Base-by-base conservation (phyloP, 2,113 vertebrate species). In the Pontoporia blainvillei region DNA sequence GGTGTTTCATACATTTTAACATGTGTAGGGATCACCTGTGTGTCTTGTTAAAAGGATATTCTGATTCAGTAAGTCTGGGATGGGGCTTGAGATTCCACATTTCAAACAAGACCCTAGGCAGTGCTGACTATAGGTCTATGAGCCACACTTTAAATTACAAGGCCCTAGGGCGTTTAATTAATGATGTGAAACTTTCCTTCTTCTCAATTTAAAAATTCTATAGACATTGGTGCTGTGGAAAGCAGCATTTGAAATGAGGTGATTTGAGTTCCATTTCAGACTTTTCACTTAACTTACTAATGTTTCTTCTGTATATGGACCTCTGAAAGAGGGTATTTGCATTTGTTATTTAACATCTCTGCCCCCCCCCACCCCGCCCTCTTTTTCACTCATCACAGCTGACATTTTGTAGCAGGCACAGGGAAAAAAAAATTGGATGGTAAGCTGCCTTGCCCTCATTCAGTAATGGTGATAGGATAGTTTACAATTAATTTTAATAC, bases 311-410 rank as follows among this genome's bases (percentile, higher is more conserved):
- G 29, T 44, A 54, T 67, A 5, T 23, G 7, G 17, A 21, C 13
- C 52, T 84, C 54, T 46, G 27, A 62, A 91, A 39, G 44, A 64
- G 9, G 0, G 8, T 59, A 36, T 86, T 79, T 69, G 6, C 8
- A 36, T 61, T 86, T 83, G n/a, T n/a, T 79, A 62, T 87, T 76
- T 46, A 75, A 82, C 15, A 29, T 57, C 52, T 79, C 21, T 15
- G 5, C 14, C 1, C 20, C 31, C 15, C 6, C 23, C n/a, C 6
- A 5, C 5, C 23, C n/a, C 6, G 6, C 3, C 73, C 73, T 49
- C 27, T 0, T 5, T 34, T 46, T 5, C 23, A 86, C n/a, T 39
- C 13, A 75, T 21, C 46, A 54, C 12, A 75, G 34, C 10, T 92
- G 36, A 64, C 20, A 44, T 64, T 71, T 90, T 86, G 15, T 64